Evolutionary conservation across 2,113 vertebrate species (phyloP).

Genomic region (Hirundichthys speculiger): DNA sequence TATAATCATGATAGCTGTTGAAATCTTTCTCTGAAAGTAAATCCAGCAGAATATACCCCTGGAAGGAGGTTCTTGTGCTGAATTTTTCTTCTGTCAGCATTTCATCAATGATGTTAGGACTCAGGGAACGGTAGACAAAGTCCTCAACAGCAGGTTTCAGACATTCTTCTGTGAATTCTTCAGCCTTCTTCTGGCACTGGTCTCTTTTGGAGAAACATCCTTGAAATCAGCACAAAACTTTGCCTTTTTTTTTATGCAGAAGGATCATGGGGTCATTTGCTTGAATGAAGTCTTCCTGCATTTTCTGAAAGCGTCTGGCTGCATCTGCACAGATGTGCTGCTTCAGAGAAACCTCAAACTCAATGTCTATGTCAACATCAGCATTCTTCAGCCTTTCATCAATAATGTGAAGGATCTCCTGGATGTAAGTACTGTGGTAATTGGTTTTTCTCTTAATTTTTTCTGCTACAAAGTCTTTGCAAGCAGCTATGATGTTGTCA

Average conservation of each 20-base stretch:
- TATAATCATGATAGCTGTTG: slow-evolving; percentile 1
- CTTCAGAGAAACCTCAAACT: slow-evolving; percentile 68
- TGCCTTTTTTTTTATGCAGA: slow-evolving; percentile 38
- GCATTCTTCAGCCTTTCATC: slow-evolving; percentile 8
- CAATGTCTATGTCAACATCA: fast-evolving
- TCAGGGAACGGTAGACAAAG: slow-evolving; percentile 46
- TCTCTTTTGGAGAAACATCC: slow-evolving; percentile 62
- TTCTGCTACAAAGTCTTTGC: fast-evolving
- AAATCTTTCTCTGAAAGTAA: slow-evolving; percentile 23
- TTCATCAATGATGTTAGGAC: slow-evolving; percentile 60
- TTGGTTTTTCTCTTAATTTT: background rate
- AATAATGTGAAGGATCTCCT: slow-evolving; percentile 58
- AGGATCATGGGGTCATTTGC: slow-evolving; percentile 56
- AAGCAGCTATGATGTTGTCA: slow-evolving; percentile 19
- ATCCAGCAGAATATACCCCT: slow-evolving; percentile 56
- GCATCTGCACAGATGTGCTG: slow-evolving; percentile 67
- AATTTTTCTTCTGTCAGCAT: slow-evolving; percentile 44
- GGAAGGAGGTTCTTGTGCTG: slow-evolving; percentile 50
- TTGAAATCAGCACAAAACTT: slow-evolving; percentile 48
- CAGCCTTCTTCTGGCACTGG: slow-evolving; percentile 72
- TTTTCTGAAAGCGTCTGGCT: slow-evolving; percentile 47
- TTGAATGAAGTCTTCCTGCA: slow-evolving; percentile 56
- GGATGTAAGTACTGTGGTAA: slow-evolving; percentile 62
- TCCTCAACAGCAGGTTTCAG: slow-evolving; percentile 58
- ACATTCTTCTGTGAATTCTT: slow-evolving; percentile 58